Conservation (phyloP, 1,140 invertebrate genomes). For the Oedothorax gibbosus region DNA sequence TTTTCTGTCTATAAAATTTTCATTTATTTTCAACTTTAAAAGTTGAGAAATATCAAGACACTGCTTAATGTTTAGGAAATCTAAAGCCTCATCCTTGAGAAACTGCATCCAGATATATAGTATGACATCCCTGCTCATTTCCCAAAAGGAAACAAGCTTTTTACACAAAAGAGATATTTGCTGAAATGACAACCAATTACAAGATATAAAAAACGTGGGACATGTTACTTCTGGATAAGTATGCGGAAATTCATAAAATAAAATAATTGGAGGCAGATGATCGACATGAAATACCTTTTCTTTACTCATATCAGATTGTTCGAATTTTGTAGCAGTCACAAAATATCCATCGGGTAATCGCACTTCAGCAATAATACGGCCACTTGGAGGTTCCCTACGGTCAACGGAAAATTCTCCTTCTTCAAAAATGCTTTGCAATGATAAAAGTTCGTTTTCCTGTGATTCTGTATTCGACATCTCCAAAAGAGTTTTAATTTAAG, state of each 20-base stretch:
- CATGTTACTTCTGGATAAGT: slow-evolving; percentile 73
- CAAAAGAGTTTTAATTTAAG: background rate
- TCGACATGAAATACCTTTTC: slow-evolving; percentile 66
- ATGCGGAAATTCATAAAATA: slow-evolving; percentile 72
- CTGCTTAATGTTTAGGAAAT: slow-evolving; percentile 67
- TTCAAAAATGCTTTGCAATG: slow-evolving; percentile 73
- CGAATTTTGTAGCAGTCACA: background rate
- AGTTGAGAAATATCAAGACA: slow-evolving; percentile 63
- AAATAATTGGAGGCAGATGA: slow-evolving; percentile 72
- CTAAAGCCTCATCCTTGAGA: slow-evolving; percentile 72
- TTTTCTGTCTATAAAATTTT: background rate
- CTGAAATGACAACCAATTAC: slow-evolving; percentile 71
- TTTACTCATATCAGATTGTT: slow-evolving; percentile 7
- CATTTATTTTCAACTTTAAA: slow-evolving; percentile 1
- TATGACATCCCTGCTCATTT: slow-evolving; percentile 71
- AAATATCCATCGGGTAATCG: slow-evolving; percentile 61
- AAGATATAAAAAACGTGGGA: slow-evolving; percentile 73
- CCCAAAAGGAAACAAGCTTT: slow-evolving; percentile 74
- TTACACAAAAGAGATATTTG: slow-evolving; percentile 69
- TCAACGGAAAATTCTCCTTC: slow-evolving; percentile 70
- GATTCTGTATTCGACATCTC: slow-evolving; percentile 29
- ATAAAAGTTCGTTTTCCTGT: slow-evolving; percentile 71
- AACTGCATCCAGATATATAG: slow-evolving; percentile 74
- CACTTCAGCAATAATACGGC: slow-evolving; percentile 67
- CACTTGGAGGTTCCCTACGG: slow-evolving; percentile 65